phyloP scores from a whole-genome alignment of 64 coral and sea anemone genomes.

The Actinia equina region DNA sequence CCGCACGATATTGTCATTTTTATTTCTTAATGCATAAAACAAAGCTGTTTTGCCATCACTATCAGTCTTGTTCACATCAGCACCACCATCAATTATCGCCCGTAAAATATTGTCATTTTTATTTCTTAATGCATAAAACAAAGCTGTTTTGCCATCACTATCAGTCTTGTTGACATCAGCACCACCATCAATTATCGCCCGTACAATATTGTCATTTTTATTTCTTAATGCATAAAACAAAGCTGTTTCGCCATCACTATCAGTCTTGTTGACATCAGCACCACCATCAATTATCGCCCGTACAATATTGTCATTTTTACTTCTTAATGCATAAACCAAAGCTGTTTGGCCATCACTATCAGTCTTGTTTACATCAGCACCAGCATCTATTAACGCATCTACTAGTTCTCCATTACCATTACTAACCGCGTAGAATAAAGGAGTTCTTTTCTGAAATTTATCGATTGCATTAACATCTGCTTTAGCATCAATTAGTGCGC shows the following conservation, averaged over 20 bases:
- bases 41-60: not conserved
- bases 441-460: not conserved
- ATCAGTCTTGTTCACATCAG: not conserved
- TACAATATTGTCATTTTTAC: not conserved
- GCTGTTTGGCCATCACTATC: not conserved
- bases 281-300: not conserved
- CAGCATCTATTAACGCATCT: not conserved
- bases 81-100: not conserved
- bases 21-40: not conserved
- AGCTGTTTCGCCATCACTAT: not conserved
- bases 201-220: not conserved
- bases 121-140: not conserved
- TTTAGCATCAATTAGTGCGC: no score
- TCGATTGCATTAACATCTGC: not conserved
- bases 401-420: no score
- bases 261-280: not conserved
- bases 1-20: not conserved
- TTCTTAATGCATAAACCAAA: not conserved
- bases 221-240: not conserved
- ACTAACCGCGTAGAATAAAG: not conserved
- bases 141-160: not conserved
- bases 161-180: not conserved
- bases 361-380: not conserved
- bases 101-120: not conserved
- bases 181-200: not conserved